phyloP scores from a whole-genome alignment of 2,113 vertebrate species.

The Sula dactylatra region DNA sequence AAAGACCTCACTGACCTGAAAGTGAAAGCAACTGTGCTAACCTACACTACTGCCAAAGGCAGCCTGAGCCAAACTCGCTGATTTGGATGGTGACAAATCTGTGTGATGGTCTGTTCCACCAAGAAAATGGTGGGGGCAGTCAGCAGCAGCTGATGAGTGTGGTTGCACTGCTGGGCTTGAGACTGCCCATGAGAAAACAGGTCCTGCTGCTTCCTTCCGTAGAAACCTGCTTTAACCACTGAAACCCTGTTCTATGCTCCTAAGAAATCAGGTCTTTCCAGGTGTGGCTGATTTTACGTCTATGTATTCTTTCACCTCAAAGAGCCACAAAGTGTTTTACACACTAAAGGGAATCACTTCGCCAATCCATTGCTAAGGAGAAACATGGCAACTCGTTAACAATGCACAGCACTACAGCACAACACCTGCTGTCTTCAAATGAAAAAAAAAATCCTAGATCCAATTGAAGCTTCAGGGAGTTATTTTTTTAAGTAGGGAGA shows the following conservation, averaged over 20 bases:
- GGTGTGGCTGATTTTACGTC: neutral
- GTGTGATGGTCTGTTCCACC: neutral
- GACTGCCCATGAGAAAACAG: neutral
- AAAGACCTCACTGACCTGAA: neutral
- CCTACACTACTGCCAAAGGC: neutral
- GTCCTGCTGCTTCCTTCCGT: neutral
- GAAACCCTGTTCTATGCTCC: neutral
- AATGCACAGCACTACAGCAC: neutral
- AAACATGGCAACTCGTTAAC: neutral
- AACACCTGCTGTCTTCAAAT: constrained; percentile 32
- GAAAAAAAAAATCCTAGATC: neutral
- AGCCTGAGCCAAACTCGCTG: neutral
- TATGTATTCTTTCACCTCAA: neutral
- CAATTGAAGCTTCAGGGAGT: constrained; percentile 20
- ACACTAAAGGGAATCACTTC: neutral
- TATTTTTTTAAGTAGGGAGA: constrained; percentile 35
- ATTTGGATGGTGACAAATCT: neutral
- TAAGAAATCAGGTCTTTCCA: neutral
- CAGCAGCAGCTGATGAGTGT: neutral
- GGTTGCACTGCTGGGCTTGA: neutral
- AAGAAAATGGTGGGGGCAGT: neutral
- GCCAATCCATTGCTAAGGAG: neutral
- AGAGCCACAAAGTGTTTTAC: neutral
- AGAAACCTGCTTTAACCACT: neutral
- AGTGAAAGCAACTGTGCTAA: neutral